phyloP scores from a whole-genome alignment of 2,888 invertebrate species.

The Athalia circularis region DNA sequence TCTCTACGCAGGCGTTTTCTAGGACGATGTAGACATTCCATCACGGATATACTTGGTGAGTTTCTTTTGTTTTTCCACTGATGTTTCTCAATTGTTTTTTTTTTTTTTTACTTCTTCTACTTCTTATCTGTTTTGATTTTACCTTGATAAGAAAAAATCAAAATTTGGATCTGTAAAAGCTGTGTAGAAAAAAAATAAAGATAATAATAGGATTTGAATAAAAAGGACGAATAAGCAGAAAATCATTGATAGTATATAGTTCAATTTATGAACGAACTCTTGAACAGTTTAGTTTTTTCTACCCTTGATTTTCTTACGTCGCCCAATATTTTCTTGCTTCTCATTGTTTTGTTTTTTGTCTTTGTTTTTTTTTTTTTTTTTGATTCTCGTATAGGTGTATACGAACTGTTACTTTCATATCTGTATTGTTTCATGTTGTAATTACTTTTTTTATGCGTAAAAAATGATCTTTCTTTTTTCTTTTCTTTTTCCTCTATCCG shows the following conservation, averaged over 20 bases:
- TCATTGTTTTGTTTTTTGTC: background rate
- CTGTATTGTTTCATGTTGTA: background rate
- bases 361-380: background rate
- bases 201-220: no score
- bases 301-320: no score
- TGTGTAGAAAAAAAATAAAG: background rate
- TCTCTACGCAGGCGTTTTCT: slow-evolving; percentile 80
- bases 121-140: background rate
- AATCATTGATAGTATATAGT: no score
- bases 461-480: background rate
- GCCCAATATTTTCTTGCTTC: no score
- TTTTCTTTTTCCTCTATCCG: slow-evolving; percentile 46
- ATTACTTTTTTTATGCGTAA: background rate
- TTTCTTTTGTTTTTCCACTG: slow-evolving; percentile 12
- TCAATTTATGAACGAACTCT: no score
- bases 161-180: background rate
- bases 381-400: background rate
- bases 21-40: slow-evolving; percentile 55
- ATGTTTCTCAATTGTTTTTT: background rate
- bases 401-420: background rate
- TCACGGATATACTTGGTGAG: slow-evolving; percentile 57
- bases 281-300: no score
- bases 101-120: no score
- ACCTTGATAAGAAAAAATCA: background rate
- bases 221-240: no score